Base-by-base conservation (phyloP, 2,888 invertebrate species). In the Lordiphosa andalusiaca region DNA sequence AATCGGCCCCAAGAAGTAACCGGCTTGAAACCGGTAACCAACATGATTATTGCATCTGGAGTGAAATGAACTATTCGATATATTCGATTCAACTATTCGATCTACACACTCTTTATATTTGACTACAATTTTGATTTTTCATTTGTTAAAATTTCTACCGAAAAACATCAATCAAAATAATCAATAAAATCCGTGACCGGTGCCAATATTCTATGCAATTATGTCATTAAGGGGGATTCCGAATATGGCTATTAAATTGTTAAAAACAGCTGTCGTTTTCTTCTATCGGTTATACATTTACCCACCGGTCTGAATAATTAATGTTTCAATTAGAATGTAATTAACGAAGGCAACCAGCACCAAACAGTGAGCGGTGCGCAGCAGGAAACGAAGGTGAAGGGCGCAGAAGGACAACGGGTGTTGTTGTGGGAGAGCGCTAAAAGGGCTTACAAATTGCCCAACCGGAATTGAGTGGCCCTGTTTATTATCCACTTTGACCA, bases 321-420 rank as follows among this genome's bases (percentile, higher is more conserved):
- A 81, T 82, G 80, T 77, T 73, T 82, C 80, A 80, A 81, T 81
- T 82, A 82, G 65, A 80, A 69, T 81, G 72, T 62, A 69, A 72
- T 80, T 80, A 78, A 67, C 55, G 59, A 55, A 61, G 62, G 65
- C 69, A 69, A 63, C 54, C 71, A 60, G 56, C 71, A 60, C 38
- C 9, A 36, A 49, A 21, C 39, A 52, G 51, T 53, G 61, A 60
- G 49, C 54, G 41, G 40, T 42, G 55, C 53, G 41, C 47, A 19
- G 54, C 46, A 42, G 51, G 44, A 48, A 44, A 25, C 35, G 52
- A 64, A 57, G 62, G 67, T 47, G 52, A 61, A 57, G 62, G 62
- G 64, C 69, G 55, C 37, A 54, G 55, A 68, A 69, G 77, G 76
- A 61, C 80, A 56, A 47, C 51, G 47, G 50, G 46, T 41, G 53